Conservation (phyloP, 2,113 vertebrate genomes). For the Chamaetylas fuelleborni region DNA sequence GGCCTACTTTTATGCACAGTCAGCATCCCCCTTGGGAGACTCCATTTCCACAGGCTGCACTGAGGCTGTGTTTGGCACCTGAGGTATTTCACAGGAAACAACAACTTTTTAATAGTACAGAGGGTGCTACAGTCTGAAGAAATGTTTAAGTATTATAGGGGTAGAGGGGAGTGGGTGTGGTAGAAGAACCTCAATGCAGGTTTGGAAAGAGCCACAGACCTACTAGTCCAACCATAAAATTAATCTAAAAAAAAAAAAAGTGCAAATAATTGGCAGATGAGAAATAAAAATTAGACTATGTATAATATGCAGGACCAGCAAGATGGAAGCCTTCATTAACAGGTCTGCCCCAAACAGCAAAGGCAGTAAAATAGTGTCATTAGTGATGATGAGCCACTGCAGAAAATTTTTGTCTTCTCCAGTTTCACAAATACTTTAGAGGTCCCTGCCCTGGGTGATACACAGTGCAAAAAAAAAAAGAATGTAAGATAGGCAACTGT, state of each 20-base stretch:
- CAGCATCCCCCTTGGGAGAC: conserved; percentile 12
- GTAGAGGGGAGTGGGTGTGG: background rate
- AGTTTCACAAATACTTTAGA: background rate
- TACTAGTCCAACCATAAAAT: background rate
- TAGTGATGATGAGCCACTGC: background rate
- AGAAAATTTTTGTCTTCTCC: background rate
- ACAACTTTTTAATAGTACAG: conserved; percentile 2
- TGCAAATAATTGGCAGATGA: background rate
- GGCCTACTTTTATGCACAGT: background rate
- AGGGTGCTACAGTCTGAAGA: background rate
- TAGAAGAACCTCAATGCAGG: background rate
- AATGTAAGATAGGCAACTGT: background rate
- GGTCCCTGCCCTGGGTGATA: background rate
- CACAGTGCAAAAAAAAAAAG: background rate
- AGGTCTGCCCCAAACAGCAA: background rate
- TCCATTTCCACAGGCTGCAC: conserved; percentile 8
- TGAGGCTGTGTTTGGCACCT: conserved; percentile 48
- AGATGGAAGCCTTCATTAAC: background rate
- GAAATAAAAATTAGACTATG: background rate
- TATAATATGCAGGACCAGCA: background rate
- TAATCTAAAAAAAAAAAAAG: background rate
- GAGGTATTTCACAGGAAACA: conserved; percentile 38
- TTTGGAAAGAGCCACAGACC: background rate
- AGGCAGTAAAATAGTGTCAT: background rate
- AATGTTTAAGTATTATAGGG: background rate